Conservation (phyloP, 2,113 vertebrate genomes). For the Macaca fascicularis region T2T-MFA8v1.1 NC_088392.1:40471001-40471500, state of each 20-base stretch:
- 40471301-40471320: neutral
- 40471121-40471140: neutral
- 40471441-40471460: neutral
- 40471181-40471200: no score
- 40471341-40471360: neutral
- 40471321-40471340: neutral
- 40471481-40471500: neutral
- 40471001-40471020: neutral
- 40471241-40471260: neutral
- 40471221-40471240: neutral
- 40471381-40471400: neutral
- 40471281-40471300: neutral
- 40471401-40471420: neutral
- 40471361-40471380: neutral
- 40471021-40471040: neutral
- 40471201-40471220: neutral
- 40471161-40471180: neutral
- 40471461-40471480: neutral
- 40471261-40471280: neutral
- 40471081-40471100: neutral
- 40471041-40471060: neutral
- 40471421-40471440: neutral
- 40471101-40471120: neutral
- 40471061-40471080: neutral
- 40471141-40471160: neutral